These are phyloP conservation scores for Catharus ustulatus DNA, from an alignment of 2,797 vertebrate species.

Conservation along the genomic window DNA sequence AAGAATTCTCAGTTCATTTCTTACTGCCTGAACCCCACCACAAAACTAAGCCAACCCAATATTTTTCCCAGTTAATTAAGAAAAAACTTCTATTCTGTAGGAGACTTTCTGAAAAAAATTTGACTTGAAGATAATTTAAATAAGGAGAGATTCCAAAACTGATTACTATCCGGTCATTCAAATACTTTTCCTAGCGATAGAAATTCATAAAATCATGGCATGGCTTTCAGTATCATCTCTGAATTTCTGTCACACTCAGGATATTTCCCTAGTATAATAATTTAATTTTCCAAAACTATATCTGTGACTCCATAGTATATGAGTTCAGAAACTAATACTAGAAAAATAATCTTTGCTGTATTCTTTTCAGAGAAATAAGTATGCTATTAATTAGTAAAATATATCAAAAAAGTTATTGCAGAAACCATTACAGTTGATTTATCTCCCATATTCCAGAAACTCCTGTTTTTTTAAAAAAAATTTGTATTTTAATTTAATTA, in stretches of 20 bases:
- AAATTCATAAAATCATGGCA: not conserved
- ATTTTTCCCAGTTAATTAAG: not conserved
- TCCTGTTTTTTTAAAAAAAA: accelerated
- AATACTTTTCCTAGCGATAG: not conserved
- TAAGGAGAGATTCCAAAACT: not conserved
- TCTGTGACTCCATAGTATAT: not conserved
- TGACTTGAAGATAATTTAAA: not conserved
- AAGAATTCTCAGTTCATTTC: not conserved
- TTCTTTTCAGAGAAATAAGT: not conserved
- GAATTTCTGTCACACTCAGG: not conserved
- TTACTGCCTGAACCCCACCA: not conserved
- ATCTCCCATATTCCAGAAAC: not conserved
- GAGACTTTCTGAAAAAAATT: not conserved
- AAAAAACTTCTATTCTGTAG: not conserved
- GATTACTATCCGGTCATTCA: not conserved
- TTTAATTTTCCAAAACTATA: not conserved
- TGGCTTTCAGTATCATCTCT: not conserved
- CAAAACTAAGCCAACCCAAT: not conserved
- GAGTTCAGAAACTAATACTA: not conserved
- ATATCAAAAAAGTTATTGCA: not conserved
- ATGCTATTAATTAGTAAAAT: not conserved
- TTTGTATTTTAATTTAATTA: not conserved
- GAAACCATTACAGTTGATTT: not conserved
- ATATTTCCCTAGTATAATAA: not conserved
- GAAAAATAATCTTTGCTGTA: not conserved